phyloP scores from a whole-genome alignment of 2,888 invertebrate species.

The Drosophila recens region DNA sequence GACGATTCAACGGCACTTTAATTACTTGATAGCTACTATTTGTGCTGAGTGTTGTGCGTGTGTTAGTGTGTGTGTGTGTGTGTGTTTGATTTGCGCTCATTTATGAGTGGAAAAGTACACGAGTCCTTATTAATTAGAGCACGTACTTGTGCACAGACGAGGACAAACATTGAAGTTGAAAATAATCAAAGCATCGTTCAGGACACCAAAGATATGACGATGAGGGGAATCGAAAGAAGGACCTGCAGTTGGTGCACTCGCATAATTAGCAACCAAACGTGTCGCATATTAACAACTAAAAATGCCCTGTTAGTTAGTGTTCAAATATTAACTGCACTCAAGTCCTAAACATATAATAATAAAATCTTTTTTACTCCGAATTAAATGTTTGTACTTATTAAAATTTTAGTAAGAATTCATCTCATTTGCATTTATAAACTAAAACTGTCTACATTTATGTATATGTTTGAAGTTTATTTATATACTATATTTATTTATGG shows the following conservation, averaged over 20 bases:
- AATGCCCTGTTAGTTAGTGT: background rate
- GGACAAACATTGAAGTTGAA: conserved; percentile 32
- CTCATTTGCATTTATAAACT: too few relatives aligned
- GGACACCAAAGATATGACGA: background rate
- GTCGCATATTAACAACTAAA: conserved; percentile 36
- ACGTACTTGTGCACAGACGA: conserved; percentile 49
- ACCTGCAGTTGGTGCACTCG: conserved; percentile 62
- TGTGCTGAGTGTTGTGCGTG: conserved; percentile 18
- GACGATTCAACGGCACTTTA: conserved; percentile 63
- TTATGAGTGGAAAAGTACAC: conserved; percentile 35
- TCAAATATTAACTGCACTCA: background rate
- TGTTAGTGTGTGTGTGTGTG: conserved; percentile 11
- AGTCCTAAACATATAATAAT: background rate
- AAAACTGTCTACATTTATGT: too few relatives aligned
- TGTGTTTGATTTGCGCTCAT: conserved; percentile 21
- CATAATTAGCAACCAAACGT: conserved; percentile 62
- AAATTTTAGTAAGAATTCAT: too few relatives aligned
- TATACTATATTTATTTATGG: too few relatives aligned
- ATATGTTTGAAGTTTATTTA: too few relatives aligned
- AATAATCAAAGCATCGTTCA: conserved; percentile 63
- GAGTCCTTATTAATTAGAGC: conserved; percentile 73
- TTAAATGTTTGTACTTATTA: too few relatives aligned
- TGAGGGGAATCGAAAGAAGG: conserved; percentile 2
- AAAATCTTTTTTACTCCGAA: background rate
- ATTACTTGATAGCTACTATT: conserved; percentile 64